phyloP scores from a whole-genome alignment of 2,888 invertebrate species.

The Agriotes lineatus region DNA sequence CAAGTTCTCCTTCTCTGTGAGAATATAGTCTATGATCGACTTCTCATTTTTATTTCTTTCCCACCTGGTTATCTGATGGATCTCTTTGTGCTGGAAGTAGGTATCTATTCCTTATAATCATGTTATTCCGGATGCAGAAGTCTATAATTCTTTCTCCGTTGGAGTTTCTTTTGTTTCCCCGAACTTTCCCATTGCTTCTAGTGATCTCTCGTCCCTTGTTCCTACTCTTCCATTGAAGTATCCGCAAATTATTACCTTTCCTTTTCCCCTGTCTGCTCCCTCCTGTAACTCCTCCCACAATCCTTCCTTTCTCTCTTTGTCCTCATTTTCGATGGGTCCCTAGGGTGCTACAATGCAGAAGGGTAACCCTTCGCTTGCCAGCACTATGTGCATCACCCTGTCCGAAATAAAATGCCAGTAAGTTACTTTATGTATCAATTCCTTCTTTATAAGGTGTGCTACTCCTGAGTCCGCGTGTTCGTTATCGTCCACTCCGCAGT shows the following conservation, averaged over 20 bases:
- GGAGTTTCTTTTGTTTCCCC: neutral
- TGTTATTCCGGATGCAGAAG: neutral
- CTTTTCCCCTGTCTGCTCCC: neutral
- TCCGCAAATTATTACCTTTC: neutral
- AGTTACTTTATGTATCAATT: neutral
- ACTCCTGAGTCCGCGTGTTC: too few species aligned
- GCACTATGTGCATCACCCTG: neutral
- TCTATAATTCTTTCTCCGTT: neutral
- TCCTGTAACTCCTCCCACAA: neutral
- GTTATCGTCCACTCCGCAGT: too few species aligned
- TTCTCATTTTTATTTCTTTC: neutral
- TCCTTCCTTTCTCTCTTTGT: neutral
- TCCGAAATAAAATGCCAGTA: neutral
- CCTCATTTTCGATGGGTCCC: neutral
- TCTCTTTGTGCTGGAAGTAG: neutral
- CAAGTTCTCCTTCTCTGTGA: too few species aligned
- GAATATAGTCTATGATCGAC: neutral
- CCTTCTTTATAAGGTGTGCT: neutral
- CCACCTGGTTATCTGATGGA: constrained; percentile 4
- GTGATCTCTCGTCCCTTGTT: too few species aligned
- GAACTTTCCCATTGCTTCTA: too few species aligned
- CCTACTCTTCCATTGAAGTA: neutral
- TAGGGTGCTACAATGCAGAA: neutral
- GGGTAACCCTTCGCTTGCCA: neutral
- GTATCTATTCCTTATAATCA: neutral